phyloP scores from a whole-genome alignment of 2,888 invertebrate genomes.

The Tetanocera ferruginea region DNA sequence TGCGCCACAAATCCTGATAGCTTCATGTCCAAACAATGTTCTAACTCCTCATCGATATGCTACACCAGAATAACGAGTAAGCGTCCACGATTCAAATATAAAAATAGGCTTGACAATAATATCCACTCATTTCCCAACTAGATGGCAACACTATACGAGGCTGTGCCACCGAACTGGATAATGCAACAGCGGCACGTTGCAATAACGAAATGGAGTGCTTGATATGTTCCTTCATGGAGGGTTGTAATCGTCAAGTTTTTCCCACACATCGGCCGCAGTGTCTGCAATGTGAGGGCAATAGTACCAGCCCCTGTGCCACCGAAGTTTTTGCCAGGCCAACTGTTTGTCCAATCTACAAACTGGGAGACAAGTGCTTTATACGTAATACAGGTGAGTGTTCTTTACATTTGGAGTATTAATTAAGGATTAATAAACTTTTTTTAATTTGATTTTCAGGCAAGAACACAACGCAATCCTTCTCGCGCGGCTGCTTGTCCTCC shows the following conservation, averaged over 20 bases:
- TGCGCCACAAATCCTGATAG: slow-evolving; percentile 62
- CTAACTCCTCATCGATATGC: slow-evolving; percentile 55
- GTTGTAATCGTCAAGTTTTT: slow-evolving; percentile 64
- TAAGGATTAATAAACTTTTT: background rate
- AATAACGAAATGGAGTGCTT: slow-evolving; percentile 63
- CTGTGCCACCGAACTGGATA: slow-evolving; percentile 61
- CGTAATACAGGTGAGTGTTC: slow-evolving; percentile 54
- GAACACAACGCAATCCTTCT: slow-evolving; percentile 55
- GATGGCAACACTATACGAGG: slow-evolving; percentile 65
- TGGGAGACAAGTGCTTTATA: slow-evolving; percentile 64
- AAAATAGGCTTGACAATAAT: background rate
- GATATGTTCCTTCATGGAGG: slow-evolving; percentile 58
- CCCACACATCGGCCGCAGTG: slow-evolving; percentile 62
- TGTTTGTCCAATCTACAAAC: slow-evolving; percentile 60
- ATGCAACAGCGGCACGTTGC: slow-evolving; percentile 54
- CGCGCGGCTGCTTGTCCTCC: slow-evolving; percentile 64
- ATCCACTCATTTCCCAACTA: slow-evolving; percentile 32
- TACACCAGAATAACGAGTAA: slow-evolving; percentile 60
- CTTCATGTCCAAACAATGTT: slow-evolving; percentile 60
- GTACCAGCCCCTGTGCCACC: slow-evolving; percentile 59
- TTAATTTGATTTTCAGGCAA: slow-evolving; percentile 42
- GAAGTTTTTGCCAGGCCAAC: slow-evolving; percentile 53
- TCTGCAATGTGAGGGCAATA: slow-evolving; percentile 61
- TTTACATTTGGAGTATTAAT: background rate
- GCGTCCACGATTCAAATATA: background rate